A percentile compares a stretch with the other conserved stretches of the same genome.
Evolutionary conservation across 2,113 vertebrate genomes (phyloP).

Genomic region (Pao palembangensis): DNA sequence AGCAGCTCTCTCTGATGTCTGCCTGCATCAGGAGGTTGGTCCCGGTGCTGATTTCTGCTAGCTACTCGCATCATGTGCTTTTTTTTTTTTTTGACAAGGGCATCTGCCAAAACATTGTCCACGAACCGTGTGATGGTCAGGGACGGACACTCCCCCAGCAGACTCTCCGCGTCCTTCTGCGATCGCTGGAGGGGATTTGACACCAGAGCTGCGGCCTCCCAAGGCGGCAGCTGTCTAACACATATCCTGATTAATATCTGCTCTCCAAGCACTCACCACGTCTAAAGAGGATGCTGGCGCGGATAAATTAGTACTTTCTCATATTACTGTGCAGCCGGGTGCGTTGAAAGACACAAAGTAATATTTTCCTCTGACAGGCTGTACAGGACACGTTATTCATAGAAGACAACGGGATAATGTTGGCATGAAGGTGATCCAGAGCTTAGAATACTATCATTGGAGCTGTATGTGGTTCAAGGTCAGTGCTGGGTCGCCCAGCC

Average conservation of each 20-base stretch:
- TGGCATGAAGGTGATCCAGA: not conserved
- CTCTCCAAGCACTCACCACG: conserved; percentile 47
- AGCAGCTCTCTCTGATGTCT: conserved; percentile 37
- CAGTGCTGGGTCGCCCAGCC: not conserved
- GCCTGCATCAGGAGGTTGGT: conserved; percentile 42
- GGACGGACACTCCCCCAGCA: conserved; percentile 49
- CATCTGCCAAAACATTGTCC: conserved; percentile 63
- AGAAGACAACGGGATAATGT: not conserved
- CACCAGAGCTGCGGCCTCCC: conserved; percentile 63
- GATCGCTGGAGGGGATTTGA: conserved; percentile 62
- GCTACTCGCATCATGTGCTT: conserved; percentile 40
- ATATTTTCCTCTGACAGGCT: not conserved
- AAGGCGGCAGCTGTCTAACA: conserved; percentile 67
- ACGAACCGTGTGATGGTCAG: conserved; percentile 46
- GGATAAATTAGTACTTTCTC: conserved; percentile 41
- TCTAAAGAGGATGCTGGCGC: too few species aligned
- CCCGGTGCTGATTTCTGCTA: conserved; percentile 33
- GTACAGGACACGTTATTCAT: not conserved
- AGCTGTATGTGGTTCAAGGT: not conserved
- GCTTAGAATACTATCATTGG: not conserved
- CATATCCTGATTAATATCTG: conserved; percentile 73
- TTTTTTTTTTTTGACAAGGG: conserved; percentile 56
- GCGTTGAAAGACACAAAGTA: conserved; percentile 47
- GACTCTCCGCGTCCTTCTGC: conserved; percentile 57
- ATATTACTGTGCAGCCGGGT: conserved; percentile 39